These are phyloP conservation scores for Zeuzera pyrina DNA, from an alignment of 2,888 invertebrate species.

Conservation along the genomic window DNA sequence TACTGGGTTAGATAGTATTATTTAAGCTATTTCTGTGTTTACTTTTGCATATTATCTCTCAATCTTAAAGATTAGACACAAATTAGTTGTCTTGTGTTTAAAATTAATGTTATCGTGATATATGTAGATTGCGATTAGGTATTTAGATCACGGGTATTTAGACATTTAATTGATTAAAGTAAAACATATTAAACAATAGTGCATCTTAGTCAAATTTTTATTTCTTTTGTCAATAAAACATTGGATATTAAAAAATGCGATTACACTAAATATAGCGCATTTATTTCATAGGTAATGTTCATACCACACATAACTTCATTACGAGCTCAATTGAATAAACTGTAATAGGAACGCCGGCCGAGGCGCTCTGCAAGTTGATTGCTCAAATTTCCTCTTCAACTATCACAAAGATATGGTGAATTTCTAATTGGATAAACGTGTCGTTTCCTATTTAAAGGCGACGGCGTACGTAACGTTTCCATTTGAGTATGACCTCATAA, in stretches of 20 bases:
- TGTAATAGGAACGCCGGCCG: conserved; percentile 59
- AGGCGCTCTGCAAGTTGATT: conserved; percentile 70
- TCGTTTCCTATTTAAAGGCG: conserved; percentile 73
- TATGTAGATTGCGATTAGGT: no score
- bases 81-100: conserved; percentile 14
- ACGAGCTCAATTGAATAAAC: conserved; percentile 72
- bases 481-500: conserved; percentile 42
- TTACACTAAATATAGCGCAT: conserved; percentile 31
- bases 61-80: conserved; percentile 19
- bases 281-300: conserved; percentile 37
- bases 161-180: conserved; percentile 7
- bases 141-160: no score
- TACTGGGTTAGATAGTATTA: conserved; percentile 46
- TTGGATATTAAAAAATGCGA: conserved; percentile 22
- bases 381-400: conserved; percentile 73
- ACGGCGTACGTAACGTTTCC: conserved; percentile 57
- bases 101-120: conserved; percentile 6
- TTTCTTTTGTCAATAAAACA: background rate
- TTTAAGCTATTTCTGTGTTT: conserved; percentile 17
- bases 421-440: conserved; percentile 74
- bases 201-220: background rate
- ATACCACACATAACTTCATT: conserved; percentile 68
- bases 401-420: conserved; percentile 74
- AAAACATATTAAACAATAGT: background rate
- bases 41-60: conserved; percentile 33